Evolutionary conservation across 1,140 invertebrate genomes (phyloP).

Genomic region (Sminthurinus signatus): DNA sequence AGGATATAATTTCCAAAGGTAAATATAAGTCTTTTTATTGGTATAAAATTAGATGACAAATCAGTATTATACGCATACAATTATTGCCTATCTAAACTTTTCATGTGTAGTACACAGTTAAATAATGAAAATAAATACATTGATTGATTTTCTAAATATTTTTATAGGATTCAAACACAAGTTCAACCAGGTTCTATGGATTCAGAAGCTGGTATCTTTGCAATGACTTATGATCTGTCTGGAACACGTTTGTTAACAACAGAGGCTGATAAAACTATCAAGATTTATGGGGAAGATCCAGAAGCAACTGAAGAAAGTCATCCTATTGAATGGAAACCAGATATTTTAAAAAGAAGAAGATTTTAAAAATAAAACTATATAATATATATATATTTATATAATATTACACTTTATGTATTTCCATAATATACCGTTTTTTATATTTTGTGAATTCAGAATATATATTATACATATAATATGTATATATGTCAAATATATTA

Average conservation of each 20-base stretch:
- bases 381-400: too few species aligned
- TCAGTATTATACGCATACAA: too few species aligned
- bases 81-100: too few species aligned
- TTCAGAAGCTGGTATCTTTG: constrained; percentile 95
- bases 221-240: constrained; percentile 89
- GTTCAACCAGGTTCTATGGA: constrained; percentile 99
- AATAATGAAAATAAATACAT: too few species aligned
- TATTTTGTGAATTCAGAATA: too few species aligned
- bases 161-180: constrained; percentile 58
- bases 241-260: constrained; percentile 89
- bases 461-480: too few species aligned
- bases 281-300: constrained; percentile 98
- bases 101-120: too few species aligned
- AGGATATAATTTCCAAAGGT: constrained; percentile 94
- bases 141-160: constrained; percentile 1
- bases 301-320: constrained; percentile 91
- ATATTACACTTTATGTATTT: too few species aligned
- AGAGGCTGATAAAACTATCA: constrained; percentile 99
- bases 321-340: constrained; percentile 95
- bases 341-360: constrained; percentile 81
- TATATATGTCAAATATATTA: too few species aligned
- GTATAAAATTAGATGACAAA: too few species aligned
- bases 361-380: constrained; percentile 53
- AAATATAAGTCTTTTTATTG: constrained; percentile 43
- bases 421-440: too few species aligned